phyloP scores from a whole-genome alignment of 2,797 vertebrate genomes.

The Aphelocoma californica region DNA sequence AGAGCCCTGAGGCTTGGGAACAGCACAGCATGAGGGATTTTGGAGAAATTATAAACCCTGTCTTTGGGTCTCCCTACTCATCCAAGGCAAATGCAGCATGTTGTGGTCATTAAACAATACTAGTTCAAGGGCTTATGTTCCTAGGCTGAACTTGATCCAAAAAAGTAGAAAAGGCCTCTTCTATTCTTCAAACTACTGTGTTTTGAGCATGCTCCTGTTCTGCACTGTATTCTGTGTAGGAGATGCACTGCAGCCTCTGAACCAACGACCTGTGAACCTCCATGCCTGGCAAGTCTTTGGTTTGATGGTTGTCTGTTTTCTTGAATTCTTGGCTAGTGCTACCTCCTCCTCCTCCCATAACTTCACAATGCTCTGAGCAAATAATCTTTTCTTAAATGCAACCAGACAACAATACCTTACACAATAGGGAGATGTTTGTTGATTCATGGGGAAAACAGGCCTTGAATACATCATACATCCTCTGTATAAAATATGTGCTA shows the following conservation, averaged over 20 bases:
- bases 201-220: neutral
- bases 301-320: neutral
- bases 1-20: neutral
- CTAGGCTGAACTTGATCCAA: neutral
- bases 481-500: neutral
- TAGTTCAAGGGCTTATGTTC: neutral
- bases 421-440: neutral
- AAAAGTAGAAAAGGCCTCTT: neutral
- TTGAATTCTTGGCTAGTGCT: neutral
- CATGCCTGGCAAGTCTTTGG: neutral
- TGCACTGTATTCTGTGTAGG: neutral
- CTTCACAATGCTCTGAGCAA: slow-evolving; percentile 10
- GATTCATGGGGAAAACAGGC: neutral
- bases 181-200: neutral
- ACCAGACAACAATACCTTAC: neutral
- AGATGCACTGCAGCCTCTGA: neutral
- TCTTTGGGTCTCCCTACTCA: neutral
- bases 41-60: neutral
- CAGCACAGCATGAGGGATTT: neutral
- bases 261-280: neutral
- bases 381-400: slow-evolving; percentile 3
- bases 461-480: neutral
- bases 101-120: neutral
- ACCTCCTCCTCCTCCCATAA: neutral
- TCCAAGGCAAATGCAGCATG: neutral